Conservation (phyloP, 2,797 vertebrate species). For the Xerus rutilus region DNA sequence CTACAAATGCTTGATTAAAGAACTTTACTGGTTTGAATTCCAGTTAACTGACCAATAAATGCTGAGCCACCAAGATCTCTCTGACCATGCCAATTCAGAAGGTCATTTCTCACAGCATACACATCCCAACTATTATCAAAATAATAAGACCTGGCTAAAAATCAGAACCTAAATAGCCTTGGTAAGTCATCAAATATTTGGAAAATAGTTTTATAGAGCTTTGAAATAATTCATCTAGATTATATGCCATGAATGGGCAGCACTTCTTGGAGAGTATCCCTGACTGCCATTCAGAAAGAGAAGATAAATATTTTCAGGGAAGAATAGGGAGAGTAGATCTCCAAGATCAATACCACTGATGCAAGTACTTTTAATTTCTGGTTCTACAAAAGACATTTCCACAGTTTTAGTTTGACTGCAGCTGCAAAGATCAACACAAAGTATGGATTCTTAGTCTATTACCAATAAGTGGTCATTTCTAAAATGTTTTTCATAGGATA, state of each 20-base stretch:
- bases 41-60: background rate
- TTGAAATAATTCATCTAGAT: constrained; percentile 35
- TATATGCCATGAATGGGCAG: background rate
- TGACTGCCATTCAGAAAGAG: constrained; percentile 21
- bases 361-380: constrained; percentile 18
- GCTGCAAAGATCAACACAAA: background rate
- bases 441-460: background rate
- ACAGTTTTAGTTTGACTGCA: constrained; percentile 6
- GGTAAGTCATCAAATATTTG: background rate
- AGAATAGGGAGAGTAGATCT: background rate
- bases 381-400: background rate
- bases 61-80: background rate
- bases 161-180: background rate
- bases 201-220: constrained; percentile 14
- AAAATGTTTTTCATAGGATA: constrained; percentile 5
- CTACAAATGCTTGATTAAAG: background rate
- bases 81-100: background rate
- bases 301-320: constrained; percentile 35
- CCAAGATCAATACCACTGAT: background rate
- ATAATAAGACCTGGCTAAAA: background rate
- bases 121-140: background rate
- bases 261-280: background rate
- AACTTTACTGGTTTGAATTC: background rate
- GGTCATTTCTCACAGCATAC: background rate
- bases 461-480: background rate